These are phyloP conservation scores for Nestor notabilis DNA, from an alignment of 2,113 vertebrate species.

Conservation along the genomic window DNA sequence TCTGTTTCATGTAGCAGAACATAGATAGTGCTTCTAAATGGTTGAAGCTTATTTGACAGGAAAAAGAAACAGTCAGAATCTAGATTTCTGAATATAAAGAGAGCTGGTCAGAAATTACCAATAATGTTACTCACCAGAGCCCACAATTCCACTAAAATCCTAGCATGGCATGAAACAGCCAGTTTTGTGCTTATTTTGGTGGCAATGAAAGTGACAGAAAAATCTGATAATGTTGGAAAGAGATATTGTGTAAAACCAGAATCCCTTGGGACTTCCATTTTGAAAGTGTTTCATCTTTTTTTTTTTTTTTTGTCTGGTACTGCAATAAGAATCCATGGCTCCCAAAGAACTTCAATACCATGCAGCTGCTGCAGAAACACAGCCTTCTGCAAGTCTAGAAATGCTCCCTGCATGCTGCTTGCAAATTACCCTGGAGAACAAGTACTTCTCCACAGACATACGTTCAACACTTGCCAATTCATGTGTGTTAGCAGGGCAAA, in stretches of 20 bases:
- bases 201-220: background rate
- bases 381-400: background rate
- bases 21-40: background rate
- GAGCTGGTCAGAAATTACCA: background rate
- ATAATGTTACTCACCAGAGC: background rate
- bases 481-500: background rate
- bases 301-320: background rate
- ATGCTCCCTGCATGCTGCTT: background rate
- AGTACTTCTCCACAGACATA: background rate
- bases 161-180: background rate
- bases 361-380: background rate
- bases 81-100: background rate
- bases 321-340: background rate
- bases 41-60: background rate
- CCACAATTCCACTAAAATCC: background rate
- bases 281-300: background rate
- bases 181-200: background rate
- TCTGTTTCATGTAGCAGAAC: background rate
- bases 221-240: background rate
- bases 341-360: background rate
- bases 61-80: background rate
- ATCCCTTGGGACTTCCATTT: background rate
- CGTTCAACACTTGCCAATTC: rapidly evolving
- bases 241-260: background rate
- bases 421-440: background rate